Evolutionary conservation across 1,140 invertebrate genomes (phyloP).

Genomic region (Heterodera schachtii): DNA sequence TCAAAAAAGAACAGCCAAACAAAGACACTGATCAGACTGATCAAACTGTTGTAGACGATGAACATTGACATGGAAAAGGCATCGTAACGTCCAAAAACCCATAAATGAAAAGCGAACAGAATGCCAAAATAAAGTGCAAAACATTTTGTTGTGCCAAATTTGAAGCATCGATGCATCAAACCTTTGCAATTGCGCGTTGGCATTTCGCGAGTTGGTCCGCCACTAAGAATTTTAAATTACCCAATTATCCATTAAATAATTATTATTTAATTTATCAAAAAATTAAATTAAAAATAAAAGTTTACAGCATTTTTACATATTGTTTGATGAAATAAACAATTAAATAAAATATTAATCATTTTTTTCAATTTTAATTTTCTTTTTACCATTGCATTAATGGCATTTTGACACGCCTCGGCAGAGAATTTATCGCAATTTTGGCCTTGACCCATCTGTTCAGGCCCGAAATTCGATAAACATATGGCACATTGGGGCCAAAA

Average conservation of each 20-base stretch:
- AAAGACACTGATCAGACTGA: conserved; percentile 9
- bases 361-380: background rate
- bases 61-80: background rate
- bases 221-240: too few species aligned
- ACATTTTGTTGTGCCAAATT: conserved; percentile 12
- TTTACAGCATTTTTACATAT: too few species aligned
- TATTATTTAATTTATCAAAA: background rate
- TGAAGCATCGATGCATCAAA: background rate
- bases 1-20: conserved; percentile 22
- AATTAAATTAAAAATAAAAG: background rate
- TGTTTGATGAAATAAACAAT: background rate
- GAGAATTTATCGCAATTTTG: conserved; percentile 26
- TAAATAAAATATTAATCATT: background rate
- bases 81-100: conserved; percentile 1
- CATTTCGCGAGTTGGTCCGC: too few species aligned
- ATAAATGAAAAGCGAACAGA: conserved; percentile 1
- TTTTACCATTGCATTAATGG: conserved; percentile 13
- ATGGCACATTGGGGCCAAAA: conserved; percentile 56
- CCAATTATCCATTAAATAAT: too few species aligned
- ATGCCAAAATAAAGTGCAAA: conserved; percentile 17
- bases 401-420: conserved; percentile 17
- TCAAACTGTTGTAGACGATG: background rate
- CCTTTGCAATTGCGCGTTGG: conserved; percentile 11
- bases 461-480: conserved; percentile 45
- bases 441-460: conserved; percentile 42